Evolutionary conservation across 2,113 vertebrate genomes (phyloP).

Genomic region (Peromyscus maniculatus): DNA sequence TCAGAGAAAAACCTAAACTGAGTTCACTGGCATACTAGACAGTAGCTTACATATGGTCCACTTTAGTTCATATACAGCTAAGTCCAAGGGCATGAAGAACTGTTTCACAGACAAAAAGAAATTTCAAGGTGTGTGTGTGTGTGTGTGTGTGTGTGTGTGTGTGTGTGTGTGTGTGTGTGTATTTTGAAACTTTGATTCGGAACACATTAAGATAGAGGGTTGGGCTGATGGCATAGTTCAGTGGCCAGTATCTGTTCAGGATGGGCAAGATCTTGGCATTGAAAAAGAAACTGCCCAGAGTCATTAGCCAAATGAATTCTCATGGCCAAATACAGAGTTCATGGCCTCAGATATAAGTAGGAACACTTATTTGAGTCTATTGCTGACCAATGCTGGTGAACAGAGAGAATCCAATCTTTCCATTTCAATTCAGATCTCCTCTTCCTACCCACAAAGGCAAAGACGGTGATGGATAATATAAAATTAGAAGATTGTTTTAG

Average conservation of each 20-base stretch:
- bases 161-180: not conserved
- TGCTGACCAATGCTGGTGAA: not conserved
- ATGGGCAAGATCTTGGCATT: not conserved
- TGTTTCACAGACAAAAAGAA: slow-evolving; percentile 1
- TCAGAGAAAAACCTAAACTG: not conserved
- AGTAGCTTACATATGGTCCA: not conserved
- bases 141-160: not conserved
- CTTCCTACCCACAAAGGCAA: not conserved
- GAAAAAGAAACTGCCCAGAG: not conserved
- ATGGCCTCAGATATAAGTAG: not conserved
- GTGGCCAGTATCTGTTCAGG: not conserved
- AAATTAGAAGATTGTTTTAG: slow-evolving; percentile 8
- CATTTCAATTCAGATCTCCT: not conserved
- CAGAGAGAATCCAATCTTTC: not conserved
- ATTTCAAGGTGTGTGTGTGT: not conserved
- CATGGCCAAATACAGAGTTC: not conserved
- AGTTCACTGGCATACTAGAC: not conserved
- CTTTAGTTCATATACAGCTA: not conserved
- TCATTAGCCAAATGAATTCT: not conserved
- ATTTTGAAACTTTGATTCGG: not conserved
- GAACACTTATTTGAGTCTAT: not conserved
- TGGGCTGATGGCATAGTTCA: not conserved
- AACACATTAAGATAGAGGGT: not conserved
- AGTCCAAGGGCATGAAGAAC: not conserved
- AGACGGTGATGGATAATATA: not conserved